A percentile compares a stretch with the other conserved stretches of the same genome.
phyloP scores from a whole-genome alignment of 1,140 invertebrate genomes.

The Lysiphlebus fabarum region DNA sequence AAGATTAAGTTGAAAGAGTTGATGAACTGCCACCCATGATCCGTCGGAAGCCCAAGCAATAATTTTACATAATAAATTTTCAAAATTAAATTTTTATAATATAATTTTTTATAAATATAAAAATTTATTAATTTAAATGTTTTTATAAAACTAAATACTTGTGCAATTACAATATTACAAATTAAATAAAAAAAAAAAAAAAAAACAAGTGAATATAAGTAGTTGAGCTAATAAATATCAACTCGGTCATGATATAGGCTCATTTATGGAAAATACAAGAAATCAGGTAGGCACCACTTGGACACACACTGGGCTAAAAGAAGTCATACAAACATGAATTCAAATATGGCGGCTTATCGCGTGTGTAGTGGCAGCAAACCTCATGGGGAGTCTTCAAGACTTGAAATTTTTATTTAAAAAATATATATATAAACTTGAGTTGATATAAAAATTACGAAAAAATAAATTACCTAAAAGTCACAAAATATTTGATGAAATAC shows the following conservation, averaged over 20 bases:
- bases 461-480: no score
- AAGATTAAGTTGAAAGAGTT: conserved; percentile 1
- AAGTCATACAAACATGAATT: not conserved
- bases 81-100: no score
- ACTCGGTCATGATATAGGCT: conserved; percentile 4
- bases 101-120: no score
- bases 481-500: no score
- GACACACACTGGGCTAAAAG: not conserved
- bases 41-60: not conserved
- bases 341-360: conserved; percentile 6
- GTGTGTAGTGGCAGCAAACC: not conserved
- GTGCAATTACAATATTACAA: not conserved
- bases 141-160: not conserved
- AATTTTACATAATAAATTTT: not conserved
- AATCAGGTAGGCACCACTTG: no score
- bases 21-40: conserved; percentile 1
- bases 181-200: not conserved
- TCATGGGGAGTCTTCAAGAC: not conserved
- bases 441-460: conserved; percentile 10
- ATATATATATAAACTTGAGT: not conserved
- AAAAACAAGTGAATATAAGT: not conserved
- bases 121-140: no score
- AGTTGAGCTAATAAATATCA: not conserved
- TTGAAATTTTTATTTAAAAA: not conserved
- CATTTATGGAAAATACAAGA: not conserved